These are phyloP conservation scores for Eonycteris spelaea DNA, from an alignment of 2,113 vertebrate genomes.

Conservation along the genomic window DNA sequence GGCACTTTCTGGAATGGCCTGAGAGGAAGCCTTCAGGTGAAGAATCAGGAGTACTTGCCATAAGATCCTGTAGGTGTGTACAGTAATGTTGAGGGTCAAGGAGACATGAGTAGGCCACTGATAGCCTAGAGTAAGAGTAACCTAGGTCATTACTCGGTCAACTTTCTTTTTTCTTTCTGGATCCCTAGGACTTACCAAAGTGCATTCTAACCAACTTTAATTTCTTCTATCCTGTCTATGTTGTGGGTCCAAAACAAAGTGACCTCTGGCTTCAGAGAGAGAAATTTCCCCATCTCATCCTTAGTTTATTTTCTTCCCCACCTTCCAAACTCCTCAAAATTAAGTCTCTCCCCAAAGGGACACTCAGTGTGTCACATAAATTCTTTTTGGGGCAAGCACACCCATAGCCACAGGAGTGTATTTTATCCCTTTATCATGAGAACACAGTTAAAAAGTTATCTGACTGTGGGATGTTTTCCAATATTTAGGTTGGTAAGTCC, in stretches of 20 bases:
- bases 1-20: fast-evolving
- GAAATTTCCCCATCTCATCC: background rate
- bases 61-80: fast-evolving
- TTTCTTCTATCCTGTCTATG: background rate
- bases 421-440: background rate
- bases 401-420: fast-evolving
- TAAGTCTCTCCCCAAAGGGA: background rate
- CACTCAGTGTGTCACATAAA: background rate
- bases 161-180: background rate
- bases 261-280: background rate
- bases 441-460: background rate
- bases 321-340: background rate
- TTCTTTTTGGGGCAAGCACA: background rate
- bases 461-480: background rate
- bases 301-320: background rate
- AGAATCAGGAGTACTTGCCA: background rate
- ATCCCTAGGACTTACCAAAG: background rate
- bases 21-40: background rate
- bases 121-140: background rate
- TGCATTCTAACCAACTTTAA: background rate
- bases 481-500: background rate
- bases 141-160: background rate
- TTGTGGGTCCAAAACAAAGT: background rate
- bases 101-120: too few species aligned
- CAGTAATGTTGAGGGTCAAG: background rate